Conservation (phyloP, 2,888 invertebrate species). For the Pelosia muscerda region DNA sequence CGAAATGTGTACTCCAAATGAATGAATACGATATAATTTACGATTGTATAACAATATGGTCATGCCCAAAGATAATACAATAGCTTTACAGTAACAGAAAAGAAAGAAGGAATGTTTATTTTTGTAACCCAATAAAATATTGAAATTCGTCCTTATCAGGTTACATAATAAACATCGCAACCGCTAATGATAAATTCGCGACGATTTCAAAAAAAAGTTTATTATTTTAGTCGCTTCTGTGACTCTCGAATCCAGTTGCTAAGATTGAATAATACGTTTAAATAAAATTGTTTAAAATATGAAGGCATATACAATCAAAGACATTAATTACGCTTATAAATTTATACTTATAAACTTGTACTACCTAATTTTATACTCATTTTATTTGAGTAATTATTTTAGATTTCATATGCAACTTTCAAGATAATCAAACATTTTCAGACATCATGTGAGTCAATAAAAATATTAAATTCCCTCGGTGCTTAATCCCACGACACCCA, state of each 20-base stretch:
- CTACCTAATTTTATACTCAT: too few species aligned
- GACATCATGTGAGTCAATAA: not conserved
- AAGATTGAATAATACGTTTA: not conserved
- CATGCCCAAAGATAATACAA: not conserved
- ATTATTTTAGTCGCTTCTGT: not conserved
- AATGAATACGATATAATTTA: not conserved
- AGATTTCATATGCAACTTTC: not conserved
- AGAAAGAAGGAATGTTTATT: too few species aligned
- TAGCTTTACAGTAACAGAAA: not conserved
- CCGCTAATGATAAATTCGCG: not conserved
- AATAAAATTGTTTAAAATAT: not conserved
- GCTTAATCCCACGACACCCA: slow-evolving; percentile 22
- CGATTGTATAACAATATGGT: not conserved
- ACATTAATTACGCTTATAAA: too few species aligned
- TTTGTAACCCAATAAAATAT: not conserved
- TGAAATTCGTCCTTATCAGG: not conserved
- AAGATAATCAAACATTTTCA: not conserved
- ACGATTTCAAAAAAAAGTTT: too few species aligned
- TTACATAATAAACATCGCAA: too few species aligned
- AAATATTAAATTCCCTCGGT: not conserved
- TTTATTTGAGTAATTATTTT: too few species aligned
- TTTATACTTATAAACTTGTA: too few species aligned
- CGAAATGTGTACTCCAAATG: not conserved
- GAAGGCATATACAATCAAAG: not conserved
- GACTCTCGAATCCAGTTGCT: too few species aligned